Evolutionary conservation across 1,140 invertebrate species (phyloP), one percentile per base, ranked within the genome.

Genomic region (Adoxophyes honmai): DNA sequence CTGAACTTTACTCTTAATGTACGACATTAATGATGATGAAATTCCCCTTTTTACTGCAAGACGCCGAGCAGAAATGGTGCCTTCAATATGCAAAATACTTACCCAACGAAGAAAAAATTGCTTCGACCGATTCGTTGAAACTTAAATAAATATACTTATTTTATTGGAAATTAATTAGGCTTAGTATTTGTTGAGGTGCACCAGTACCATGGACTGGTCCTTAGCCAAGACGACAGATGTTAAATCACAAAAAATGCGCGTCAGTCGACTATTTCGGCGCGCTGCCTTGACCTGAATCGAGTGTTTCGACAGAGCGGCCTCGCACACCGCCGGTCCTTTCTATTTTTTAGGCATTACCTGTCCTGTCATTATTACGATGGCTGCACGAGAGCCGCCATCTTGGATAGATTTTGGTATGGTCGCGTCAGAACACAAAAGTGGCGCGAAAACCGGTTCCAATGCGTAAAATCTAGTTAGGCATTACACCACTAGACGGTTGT

Each of bases 341-440:
- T 88, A 88, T 88, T 88, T 88, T 88, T 88, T 88, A 86, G 82
- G 82, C 75, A 88, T 88, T 88, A 88, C 85, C 81, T 87, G 81
- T 85, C 81, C 79, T 83, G 34, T 54, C 34, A 84, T 86, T 85
- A 87, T 85, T 87, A 87, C 81, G 77, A 84, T 79, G 81, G 73
- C 75, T 70, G 64, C 78, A 76, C 69, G 67, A 75, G 68, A 64
- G 70, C 75, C 79, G 79, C 75, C 81, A 82, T 84, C 73, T 84
- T 79, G 64, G 66, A 73, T 78, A 77, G 70, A 81, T 82, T 79
- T 78, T 65, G 70, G 74, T 73, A 64, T 60, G 62, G 69, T 66
- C 55, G 68, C 64, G 44, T 59, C 48, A 52, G 52, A 21, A 38
- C 57, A 18, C 60, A 74, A 64, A 48, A 42, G 60, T 66, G 56